Evolutionary conservation across 2,113 vertebrate species (phyloP), one percentile per base, ranked within the genome.

Genomic region (Cheilinus undulatus): DNA sequence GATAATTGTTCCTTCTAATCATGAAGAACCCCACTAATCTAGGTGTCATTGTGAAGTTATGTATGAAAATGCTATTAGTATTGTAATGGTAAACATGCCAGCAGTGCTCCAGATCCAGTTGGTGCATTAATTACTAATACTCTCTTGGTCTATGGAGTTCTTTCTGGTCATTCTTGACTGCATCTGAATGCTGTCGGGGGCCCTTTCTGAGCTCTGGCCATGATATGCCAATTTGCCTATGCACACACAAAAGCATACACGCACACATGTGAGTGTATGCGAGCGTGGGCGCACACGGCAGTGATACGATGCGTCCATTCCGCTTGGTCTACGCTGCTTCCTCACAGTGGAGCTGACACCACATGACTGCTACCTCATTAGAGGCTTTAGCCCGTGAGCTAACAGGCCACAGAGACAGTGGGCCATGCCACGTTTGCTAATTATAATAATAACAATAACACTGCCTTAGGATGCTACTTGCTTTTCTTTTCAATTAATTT

Each of bases 401-500:
- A 90, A 91, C 79, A 77, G 89, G 88, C 90, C 85, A 86, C 80
- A 78, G 85, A 88, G 87, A 91, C 85, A 86, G 72, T 82, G 76
- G 81, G 85, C 84, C 73, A 69, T 40, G 82, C 83, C 85, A 86
- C 77, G 58, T 84, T 86, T 83, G 80, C 86, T 93, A 90, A 94
- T 93, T 91, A 93, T 89, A 86, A 92, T 90, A 92, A 92, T 87
- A 91, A 90, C 88, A 91, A 88, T 91, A 91, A 90, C 87, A 86
- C 73, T 83, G 92, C 88, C 89, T 91, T 79, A 83, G 81, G 87
- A 88, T 77, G 83, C 84, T 83, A 89, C 91, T 91, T 88, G 88
- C 86, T 90, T 91, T 90, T 91, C 84, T 91, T 91, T 92, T 91
- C 89, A 92, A 92, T 91, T 92, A 90, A 92, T 92, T 91, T 91